Evolutionary conservation across 2,113 vertebrate genomes (phyloP).

Genomic region (Clarias macrocephalus): DNA sequence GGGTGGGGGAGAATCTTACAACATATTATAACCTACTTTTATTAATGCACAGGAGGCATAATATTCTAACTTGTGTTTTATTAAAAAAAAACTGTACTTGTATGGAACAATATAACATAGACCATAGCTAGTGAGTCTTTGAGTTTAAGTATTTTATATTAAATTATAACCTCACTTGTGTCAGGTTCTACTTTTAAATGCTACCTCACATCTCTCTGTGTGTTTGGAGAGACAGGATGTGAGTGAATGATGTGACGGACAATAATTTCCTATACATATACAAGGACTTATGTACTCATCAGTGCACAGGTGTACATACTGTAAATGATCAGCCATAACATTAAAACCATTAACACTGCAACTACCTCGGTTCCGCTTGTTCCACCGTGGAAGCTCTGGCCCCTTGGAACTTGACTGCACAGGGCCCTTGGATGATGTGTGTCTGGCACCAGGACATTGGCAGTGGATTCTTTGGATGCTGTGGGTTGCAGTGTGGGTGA

Average conservation of each 20-base stretch:
- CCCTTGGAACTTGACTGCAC: too few relatives aligned
- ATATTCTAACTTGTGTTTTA: conserved; percentile 51
- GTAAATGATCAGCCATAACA: not conserved
- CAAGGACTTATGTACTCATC: not conserved
- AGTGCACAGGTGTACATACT: not conserved
- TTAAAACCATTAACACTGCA: too few relatives aligned
- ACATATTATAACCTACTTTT: conserved; percentile 50
- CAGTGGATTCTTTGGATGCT: too few relatives aligned
- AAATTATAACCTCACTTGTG: conserved; percentile 47
- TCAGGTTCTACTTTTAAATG: conserved; percentile 30
- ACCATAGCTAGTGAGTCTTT: conserved; percentile 33
- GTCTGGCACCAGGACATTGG: too few relatives aligned
- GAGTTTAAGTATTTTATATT: conserved; percentile 44
- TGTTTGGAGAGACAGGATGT: not conserved
- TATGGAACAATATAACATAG: conserved; percentile 41
- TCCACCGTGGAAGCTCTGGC: too few relatives aligned
- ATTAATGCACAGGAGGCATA: conserved; percentile 51
- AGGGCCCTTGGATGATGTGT: too few relatives aligned
- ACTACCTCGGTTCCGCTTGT: too few relatives aligned
- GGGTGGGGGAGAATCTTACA: conserved; percentile 35
- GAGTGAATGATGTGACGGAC: not conserved
- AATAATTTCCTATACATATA: too few relatives aligned
- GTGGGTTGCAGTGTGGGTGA: too few relatives aligned
- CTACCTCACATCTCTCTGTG: not conserved
- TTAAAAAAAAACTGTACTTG: conserved; percentile 43